Evolutionary conservation across 2,797 vertebrate genomes (phyloP).

Genomic region (Chiroxiphia lanceolata): DNA sequence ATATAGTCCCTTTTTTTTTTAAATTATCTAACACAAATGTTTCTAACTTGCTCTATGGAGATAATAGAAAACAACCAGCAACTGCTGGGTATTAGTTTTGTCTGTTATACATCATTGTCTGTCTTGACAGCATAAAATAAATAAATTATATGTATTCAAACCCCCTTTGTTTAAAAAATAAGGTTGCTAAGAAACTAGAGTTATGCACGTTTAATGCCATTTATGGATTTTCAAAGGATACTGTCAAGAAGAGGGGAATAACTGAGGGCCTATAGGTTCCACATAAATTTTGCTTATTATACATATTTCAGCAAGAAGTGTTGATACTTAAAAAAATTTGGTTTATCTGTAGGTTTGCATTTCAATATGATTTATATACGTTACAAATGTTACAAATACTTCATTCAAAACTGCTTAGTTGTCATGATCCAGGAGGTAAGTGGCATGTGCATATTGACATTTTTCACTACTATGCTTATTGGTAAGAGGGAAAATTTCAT

Average conservation of each 20-base stretch:
- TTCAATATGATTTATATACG: not conserved
- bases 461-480: not conserved
- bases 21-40: not conserved
- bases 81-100: not conserved
- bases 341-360: not conserved
- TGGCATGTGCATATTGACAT: not conserved
- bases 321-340: not conserved
- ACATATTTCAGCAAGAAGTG: not conserved
- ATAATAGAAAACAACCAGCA: slow-evolving; percentile 22
- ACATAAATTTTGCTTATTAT: not conserved
- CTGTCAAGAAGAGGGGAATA: not conserved
- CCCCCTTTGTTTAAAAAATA: slow-evolving; percentile 30
- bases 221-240: not conserved
- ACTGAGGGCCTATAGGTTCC: not conserved
- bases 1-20: not conserved
- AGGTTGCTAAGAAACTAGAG: slow-evolving; percentile 36
- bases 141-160: not conserved
- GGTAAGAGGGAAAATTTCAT: not conserved
- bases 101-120: slow-evolving; percentile 26
- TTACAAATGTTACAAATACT: not conserved
- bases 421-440: not conserved
- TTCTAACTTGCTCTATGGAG: slow-evolving; percentile 45
- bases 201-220: not conserved
- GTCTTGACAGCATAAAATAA: slow-evolving; percentile 25
- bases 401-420: not conserved